Conservation (phyloP, 2,113 vertebrate species). For the Ailurus styani region DNA sequence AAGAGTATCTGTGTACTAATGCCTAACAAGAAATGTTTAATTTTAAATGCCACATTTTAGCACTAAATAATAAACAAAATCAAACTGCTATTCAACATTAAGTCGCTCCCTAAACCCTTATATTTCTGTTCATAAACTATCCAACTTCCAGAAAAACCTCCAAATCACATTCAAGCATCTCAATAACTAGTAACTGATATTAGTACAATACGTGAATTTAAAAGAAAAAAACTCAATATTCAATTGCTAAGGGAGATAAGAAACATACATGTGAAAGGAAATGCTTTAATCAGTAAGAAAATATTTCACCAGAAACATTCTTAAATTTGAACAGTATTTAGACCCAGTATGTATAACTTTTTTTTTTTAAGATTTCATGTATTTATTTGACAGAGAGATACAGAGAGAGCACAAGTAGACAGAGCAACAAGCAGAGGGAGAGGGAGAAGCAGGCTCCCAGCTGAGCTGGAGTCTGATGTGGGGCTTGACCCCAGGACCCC, state of each 20-base stretch:
- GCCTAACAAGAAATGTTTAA: not conserved
- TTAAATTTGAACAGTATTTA: constrained; percentile 8
- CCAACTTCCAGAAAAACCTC: not conserved
- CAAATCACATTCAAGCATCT: not conserved
- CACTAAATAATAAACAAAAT: not conserved
- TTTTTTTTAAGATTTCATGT: too few relatives aligned
- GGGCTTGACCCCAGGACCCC: too few relatives aligned
- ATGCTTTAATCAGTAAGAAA: not conserved
- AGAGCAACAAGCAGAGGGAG: too few relatives aligned
- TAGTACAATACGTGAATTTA: not conserved
- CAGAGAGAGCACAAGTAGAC: too few relatives aligned
- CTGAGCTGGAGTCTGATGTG: too few relatives aligned
- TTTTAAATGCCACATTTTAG: not conserved
- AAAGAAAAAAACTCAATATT: not conserved
- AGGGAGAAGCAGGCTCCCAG: too few relatives aligned
- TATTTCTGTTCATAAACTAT: constrained; percentile 12
- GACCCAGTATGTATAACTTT: not conserved
- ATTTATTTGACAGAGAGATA: too few relatives aligned
- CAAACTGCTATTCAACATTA: not conserved
- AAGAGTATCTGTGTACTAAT: not conserved
- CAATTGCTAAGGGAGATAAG: not conserved
- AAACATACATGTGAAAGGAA: not conserved
- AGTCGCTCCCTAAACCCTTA: not conserved
- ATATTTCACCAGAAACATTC: not conserved
- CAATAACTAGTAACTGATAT: not conserved